Percentiles rank a stretch among this genome's conserved stretches.
phyloP scores from a whole-genome alignment of 2,113 vertebrate genomes.

The Hyaena hyaena region DNA sequence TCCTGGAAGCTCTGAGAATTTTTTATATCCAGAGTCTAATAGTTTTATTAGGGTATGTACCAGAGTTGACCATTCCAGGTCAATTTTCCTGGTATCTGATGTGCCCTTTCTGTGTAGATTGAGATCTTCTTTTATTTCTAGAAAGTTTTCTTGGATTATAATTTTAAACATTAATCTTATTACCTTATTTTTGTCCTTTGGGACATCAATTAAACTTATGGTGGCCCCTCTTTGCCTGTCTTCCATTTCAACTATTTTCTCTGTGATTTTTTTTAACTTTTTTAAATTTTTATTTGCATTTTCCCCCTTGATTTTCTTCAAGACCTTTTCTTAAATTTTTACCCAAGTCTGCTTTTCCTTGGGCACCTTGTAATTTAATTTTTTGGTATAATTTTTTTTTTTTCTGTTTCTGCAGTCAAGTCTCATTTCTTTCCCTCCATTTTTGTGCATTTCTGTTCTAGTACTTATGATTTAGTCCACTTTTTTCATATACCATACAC shows the following conservation, averaged over 20 bases:
- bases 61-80: background rate
- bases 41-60: background rate
- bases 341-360: background rate
- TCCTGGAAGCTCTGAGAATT: background rate
- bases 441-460: background rate
- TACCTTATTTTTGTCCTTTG: background rate
- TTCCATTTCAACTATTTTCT: background rate
- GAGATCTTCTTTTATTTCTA: background rate
- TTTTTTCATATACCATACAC: background rate
- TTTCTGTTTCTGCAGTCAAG: background rate
- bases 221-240: background rate
- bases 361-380: background rate
- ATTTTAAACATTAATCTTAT: background rate
- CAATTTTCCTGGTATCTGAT: background rate
- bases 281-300: background rate
- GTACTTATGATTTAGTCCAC: background rate
- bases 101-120: background rate
- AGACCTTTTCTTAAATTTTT: background rate
- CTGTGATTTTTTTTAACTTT: background rate
- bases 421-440: background rate
- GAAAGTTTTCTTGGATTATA: background rate
- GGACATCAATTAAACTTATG: background rate
- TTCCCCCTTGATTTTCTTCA: background rate
- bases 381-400: background rate
- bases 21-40: slow-evolving; percentile 17